Percentiles rank a stretch among this genome's conserved stretches.
These are phyloP conservation scores for Dioctria rufipes DNA, from an alignment of 2,888 invertebrate genomes.

Conservation along the genomic window DNA sequence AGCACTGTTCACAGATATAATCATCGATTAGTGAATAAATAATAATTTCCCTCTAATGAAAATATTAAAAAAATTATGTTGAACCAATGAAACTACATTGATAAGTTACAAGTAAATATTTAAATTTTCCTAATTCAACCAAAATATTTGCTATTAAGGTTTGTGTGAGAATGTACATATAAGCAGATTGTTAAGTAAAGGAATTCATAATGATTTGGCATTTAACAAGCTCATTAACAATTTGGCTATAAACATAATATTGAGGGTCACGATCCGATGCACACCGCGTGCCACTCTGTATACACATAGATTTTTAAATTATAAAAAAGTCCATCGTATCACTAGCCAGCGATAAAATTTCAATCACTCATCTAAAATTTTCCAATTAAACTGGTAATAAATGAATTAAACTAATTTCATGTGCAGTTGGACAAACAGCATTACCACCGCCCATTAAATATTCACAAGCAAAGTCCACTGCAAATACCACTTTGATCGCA, in stretches of 20 bases:
- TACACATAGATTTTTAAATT: conserved; percentile 12
- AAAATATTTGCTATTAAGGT: background rate
- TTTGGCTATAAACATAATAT: too few relatives aligned
- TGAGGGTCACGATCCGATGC: too few relatives aligned
- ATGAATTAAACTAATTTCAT: conserved; percentile 49
- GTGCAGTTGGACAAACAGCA: conserved; percentile 48
- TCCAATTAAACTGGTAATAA: conserved; percentile 50
- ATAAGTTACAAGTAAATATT: conserved; percentile 40
- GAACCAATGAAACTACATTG: too few relatives aligned
- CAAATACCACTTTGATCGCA: conserved; percentile 48
- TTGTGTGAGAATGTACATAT: background rate
- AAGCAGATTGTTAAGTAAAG: background rate
- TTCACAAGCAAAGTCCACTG: conserved; percentile 34
- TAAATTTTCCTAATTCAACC: conserved; percentile 11
- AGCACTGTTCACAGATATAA: too few relatives aligned
- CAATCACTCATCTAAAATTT: conserved; percentile 45
- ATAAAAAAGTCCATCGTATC: conserved; percentile 16
- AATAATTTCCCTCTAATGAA: too few relatives aligned
- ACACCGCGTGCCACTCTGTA: background rate
- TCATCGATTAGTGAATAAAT: too few relatives aligned
- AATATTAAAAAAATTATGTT: too few relatives aligned
- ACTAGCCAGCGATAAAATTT: conserved; percentile 33
- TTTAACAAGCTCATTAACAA: background rate
- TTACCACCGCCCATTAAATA: conserved; percentile 37
- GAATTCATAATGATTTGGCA: conserved; percentile 2